Evolutionary conservation across 2,888 invertebrate species (phyloP), one percentile per base, ranked within the genome.

Genomic region (Platycnemis pennipes): DNA sequence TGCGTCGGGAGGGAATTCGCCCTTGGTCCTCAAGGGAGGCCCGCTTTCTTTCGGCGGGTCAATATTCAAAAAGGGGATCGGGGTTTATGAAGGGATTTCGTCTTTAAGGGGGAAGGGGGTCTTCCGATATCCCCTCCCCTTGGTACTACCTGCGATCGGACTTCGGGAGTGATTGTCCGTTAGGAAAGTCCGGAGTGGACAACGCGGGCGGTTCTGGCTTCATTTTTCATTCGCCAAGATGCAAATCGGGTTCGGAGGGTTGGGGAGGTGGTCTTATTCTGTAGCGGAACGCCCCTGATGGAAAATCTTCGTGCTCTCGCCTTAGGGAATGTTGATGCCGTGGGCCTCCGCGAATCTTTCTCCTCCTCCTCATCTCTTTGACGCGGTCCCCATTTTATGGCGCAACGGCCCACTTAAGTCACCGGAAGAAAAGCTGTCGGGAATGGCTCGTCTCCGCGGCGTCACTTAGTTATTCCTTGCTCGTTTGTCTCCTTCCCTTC

Each of bases 61-160:
- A 77, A 77, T 77, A 77, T 77, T 37, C 16, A 1, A 37, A 37
- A 77, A 2, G 77, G 37, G 31, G 42, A 77, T 19, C 22, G 87
- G 46, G 3, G 5, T 45, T 11, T 44, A 46, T 87, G n/a, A 46
- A 89, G 77, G 63, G 63, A 26, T 63, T 77, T 2, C 13, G 77
- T 37, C 37, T 11, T 42, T 31, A 56, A 13, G 7, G 42, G 31
- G 46, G 56, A 16, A 53, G 2, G 16, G 37, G 53, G 37, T 53
- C 31, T 19, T 49, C 53, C 53, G 53, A 53, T 89, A 45, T 37
- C 31, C 49, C 53, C 89, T 42, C 53, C 26, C 45, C 53, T 37
- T 19, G 7, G 31, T 22, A 26, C 42, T 89, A 89, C 89, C 89
- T 89, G 89, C 53, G 89, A 89, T 89, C 49, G 88, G 88, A 16